A percentile compares a stretch with the other conserved stretches of the same genome.
Evolutionary conservation across 2,888 invertebrate genomes (phyloP).

Genomic region (Catocala nupta): DNA sequence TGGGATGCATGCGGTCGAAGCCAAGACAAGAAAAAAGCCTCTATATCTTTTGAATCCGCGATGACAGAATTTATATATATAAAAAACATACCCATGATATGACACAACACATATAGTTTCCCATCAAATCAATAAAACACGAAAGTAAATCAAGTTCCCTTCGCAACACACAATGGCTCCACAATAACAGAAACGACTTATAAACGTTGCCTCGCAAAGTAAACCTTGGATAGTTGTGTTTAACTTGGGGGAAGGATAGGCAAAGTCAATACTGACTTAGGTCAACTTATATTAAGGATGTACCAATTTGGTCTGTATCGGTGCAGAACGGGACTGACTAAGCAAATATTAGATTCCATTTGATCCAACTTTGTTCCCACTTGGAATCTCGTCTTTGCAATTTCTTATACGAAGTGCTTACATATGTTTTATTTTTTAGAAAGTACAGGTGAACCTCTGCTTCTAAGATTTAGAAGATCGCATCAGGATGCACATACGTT

Average conservation of each 20-base stretch:
- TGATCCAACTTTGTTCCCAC: not conserved
- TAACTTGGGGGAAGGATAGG: constrained; percentile 43
- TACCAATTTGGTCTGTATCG: constrained; percentile 28
- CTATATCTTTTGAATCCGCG: too few relatives aligned
- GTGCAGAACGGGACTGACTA: constrained; percentile 11
- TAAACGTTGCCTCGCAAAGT: not conserved
- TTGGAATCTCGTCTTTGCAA: too few relatives aligned
- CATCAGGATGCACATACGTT: too few relatives aligned
- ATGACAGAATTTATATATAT: too few relatives aligned
- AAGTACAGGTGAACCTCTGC: too few relatives aligned
- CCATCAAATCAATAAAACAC: not conserved
- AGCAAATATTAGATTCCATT: constrained; percentile 27
- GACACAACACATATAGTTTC: too few relatives aligned
- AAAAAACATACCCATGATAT: too few relatives aligned
- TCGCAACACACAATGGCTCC: constrained; percentile 2
- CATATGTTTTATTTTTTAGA: too few relatives aligned
- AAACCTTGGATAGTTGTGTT: constrained; percentile 13
- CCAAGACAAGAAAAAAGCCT: too few relatives aligned
- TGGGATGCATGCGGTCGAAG: too few relatives aligned
- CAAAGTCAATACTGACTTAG: constrained; percentile 44
- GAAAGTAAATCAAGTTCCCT: not conserved
- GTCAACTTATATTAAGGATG: constrained; percentile 44
- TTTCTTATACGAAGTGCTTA: too few relatives aligned
- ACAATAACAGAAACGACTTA: constrained; percentile 7
- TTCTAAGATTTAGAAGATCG: too few relatives aligned